These are phyloP conservation scores for Melanostigma gelatinosum DNA, from an alignment of 2,113 vertebrate genomes.

Conservation along the genomic window DNA sequence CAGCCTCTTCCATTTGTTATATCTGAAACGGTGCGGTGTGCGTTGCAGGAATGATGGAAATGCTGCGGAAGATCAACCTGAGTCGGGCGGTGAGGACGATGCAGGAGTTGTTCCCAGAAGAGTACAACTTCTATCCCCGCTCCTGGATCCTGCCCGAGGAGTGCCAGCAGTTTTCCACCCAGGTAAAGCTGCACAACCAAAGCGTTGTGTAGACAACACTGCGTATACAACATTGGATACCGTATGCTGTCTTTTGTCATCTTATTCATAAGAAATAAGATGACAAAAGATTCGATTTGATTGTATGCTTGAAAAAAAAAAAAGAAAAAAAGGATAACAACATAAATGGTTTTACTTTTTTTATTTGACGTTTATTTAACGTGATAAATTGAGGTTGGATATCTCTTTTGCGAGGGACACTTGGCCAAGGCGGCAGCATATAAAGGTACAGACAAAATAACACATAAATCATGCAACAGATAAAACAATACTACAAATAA, in stretches of 20 bases:
- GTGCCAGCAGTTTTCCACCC: conserved; percentile 87
- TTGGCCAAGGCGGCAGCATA: not conserved
- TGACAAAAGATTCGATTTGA: not conserved
- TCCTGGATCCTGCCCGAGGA: conserved; percentile 98
- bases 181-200: conserved; percentile 81
- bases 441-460: not conserved
- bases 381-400: not conserved
- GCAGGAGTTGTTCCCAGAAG: conserved; percentile 94
- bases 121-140: conserved; percentile 97
- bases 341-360: too few relatives aligned
- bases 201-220: too few relatives aligned
- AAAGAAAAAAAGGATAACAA: too few relatives aligned
- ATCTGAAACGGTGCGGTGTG: not conserved
- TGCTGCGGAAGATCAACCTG: conserved; percentile 93
- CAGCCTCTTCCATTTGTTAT: not conserved
- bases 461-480: not conserved
- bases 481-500: not conserved
- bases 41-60: conserved; percentile 93
- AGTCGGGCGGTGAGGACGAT: conserved; percentile 93
- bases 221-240: not conserved
- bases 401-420: not conserved
- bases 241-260: not conserved
- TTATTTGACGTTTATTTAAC: not conserved
- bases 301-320: too few relatives aligned
- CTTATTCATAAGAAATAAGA: not conserved